Evolutionary conservation across 2,888 invertebrate genomes (phyloP).

Genomic region (Thalpophila matura): DNA sequence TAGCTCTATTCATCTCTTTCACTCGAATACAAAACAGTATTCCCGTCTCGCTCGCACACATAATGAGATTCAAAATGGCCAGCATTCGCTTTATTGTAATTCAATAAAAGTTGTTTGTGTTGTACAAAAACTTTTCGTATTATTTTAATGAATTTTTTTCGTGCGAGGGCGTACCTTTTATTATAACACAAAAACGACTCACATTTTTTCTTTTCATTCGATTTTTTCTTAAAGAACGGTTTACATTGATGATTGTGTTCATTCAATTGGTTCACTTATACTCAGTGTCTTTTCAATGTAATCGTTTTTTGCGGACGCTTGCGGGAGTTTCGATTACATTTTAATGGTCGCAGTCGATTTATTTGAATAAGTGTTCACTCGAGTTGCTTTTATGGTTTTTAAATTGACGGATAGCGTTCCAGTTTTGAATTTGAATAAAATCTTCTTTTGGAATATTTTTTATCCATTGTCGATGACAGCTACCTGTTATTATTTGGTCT

Average conservation of each 20-base stretch:
- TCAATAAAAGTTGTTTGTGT: conserved; percentile 72
- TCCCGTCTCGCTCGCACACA: conserved; percentile 70
- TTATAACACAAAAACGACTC: conserved; percentile 61
- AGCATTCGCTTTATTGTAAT: conserved; percentile 79
- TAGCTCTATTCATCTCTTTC: conserved; percentile 68
- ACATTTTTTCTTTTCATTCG: conserved; percentile 67
- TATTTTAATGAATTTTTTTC: conserved; percentile 73
- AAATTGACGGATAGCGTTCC: conserved; percentile 49
- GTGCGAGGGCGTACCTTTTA: conserved; percentile 69
- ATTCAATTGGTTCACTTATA: conserved; percentile 70
- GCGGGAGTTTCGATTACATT: conserved; percentile 69
- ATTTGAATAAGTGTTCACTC: conserved; percentile 60
- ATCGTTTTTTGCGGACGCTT: conserved; percentile 64
- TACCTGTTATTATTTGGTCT: conserved; percentile 20
- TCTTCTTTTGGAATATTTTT: too few species aligned
- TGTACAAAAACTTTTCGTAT: conserved; percentile 75
- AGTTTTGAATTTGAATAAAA: conserved; percentile 35
- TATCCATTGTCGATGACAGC: conserved; percentile 11
- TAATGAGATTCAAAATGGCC: conserved; percentile 85
- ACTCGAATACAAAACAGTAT: conserved; percentile 63
- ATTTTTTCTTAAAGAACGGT: conserved; percentile 71
- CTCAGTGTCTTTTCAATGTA: conserved; percentile 72
- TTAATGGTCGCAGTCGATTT: conserved; percentile 63
- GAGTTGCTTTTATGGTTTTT: conserved; percentile 54
- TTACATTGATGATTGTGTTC: conserved; percentile 75